Percentiles rank a stretch among this genome's conserved stretches.
phyloP scores from a whole-genome alignment of 2,888 invertebrate genomes.

The Actias luna region DNA sequence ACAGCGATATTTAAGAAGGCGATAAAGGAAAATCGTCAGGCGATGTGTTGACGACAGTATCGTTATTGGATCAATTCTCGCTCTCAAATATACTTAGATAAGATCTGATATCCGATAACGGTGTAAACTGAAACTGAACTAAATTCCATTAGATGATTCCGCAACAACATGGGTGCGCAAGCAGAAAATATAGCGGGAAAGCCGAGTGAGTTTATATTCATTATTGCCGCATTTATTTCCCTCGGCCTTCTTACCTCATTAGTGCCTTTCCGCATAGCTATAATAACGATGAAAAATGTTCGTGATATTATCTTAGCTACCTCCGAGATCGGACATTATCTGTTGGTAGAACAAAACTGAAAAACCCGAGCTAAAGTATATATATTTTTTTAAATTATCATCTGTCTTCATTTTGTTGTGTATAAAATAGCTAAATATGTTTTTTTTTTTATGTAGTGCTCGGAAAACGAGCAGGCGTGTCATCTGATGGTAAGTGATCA shows the following conservation, averaged over 20 bases:
- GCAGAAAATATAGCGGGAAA: conserved; percentile 2
- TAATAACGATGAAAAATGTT: conserved; percentile 1
- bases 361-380: too few relatives aligned
- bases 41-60: conserved; percentile 18
- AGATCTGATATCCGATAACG: conserved; percentile 1
- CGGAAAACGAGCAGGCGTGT: too few relatives aligned
- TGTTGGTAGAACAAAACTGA: too few relatives aligned
- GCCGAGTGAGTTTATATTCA: conserved; percentile 6
- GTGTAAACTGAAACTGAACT: neutral
- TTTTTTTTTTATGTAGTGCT: too few relatives aligned
- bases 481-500: too few relatives aligned
- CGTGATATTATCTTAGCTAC: neutral
- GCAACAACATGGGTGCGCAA: conserved; percentile 1
- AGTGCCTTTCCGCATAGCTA: neutral
- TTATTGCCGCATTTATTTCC: conserved; percentile 30
- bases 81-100: neutral
- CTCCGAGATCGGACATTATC: neutral
- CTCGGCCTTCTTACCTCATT: neutral
- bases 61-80: neutral
- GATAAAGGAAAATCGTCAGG: conserved; percentile 1
- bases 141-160: conserved; percentile 1
- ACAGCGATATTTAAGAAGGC: neutral
- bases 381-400: too few relatives aligned
- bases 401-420: too few relatives aligned
- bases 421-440: too few relatives aligned